Evolutionary conservation across 1,140 invertebrate species (phyloP).

Genomic region (Kradibia gibbosae): DNA sequence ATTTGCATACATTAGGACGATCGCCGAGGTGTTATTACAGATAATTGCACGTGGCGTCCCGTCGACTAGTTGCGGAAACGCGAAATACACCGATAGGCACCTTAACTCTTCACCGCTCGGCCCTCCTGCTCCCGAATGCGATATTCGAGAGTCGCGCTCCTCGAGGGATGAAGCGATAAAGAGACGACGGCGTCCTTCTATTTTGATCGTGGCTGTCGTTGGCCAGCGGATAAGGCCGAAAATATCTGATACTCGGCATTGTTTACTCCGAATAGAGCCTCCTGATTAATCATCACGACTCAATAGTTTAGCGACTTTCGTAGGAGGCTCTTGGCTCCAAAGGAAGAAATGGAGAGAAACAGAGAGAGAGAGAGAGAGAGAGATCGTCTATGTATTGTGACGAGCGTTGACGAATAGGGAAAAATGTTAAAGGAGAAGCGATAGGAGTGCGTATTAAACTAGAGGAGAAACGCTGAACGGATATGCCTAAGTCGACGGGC

Average conservation of each 20-base stretch:
- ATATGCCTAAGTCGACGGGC: background rate
- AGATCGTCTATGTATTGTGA: too few relatives aligned
- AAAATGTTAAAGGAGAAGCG: background rate
- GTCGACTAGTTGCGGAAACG: background rate
- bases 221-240: too few relatives aligned
- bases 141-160: too few relatives aligned
- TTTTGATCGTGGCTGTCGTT: background rate
- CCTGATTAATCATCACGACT: too few relatives aligned
- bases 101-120: background rate
- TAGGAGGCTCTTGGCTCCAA: background rate
- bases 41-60: background rate
- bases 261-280: too few relatives aligned
- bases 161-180: too few relatives aligned
- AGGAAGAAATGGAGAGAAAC: background rate
- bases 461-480: background rate
- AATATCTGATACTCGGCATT: too few relatives aligned
- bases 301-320: too few relatives aligned
- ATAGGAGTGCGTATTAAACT: background rate
- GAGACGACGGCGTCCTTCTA: background rate
- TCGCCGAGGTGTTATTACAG: background rate
- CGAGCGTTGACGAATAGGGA: constrained; percentile 1
- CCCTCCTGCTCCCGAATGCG: background rate
- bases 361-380: background rate
- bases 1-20: background rate
- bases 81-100: too few relatives aligned